Base-by-base conservation (phyloP, 2,888 invertebrate genomes). In the Eupithecia centaureata region DNA sequence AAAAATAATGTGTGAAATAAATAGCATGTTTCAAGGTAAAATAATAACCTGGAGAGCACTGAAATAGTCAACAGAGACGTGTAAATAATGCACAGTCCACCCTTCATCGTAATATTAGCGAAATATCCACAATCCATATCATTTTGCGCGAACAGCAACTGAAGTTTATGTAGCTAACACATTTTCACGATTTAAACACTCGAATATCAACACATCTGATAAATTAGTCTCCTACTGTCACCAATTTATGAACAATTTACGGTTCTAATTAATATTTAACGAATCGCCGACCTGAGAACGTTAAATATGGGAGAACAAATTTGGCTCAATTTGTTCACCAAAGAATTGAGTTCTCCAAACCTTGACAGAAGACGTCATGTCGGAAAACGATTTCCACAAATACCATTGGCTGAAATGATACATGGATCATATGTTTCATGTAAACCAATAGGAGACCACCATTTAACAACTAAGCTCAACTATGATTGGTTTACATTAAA, bases 51-150 rank as follows among this genome's bases (percentile, higher is more conserved):
- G 74, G 95, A 95, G 66, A 94, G 83, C 80, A 95, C 89, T 82
- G 94, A 94, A 82, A 94, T 94, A 73, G 94, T 93, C 89, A 95
- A 91, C 82, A 95, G 88, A 83, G 94, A 94, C 92, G 94, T 94
- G 86, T 94, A 94, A 82, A 94, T 91, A 78, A 93, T 85, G 85
- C 92, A 92, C 82, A 94, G 86, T 81, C 93, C 93, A 86, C 94
- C 92, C 94, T 94, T 95, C 95, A 95, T 95, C 91, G 90, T 94
- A 92, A 84, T 86, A 89, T 88, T 79, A 91, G 73, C 87, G 86
- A 88, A 83, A 89, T 86, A 89, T 90, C 87, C 85, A 89, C 88
- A 87, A 84, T 90, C 87, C 83, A 87, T 91, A 90, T 78, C 93
- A 93, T 93, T 93, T 91, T 91, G 90, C 88, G 87, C 84, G 86